Conservation (phyloP, 2,113 vertebrate species). For the Zeus faber region DNA sequence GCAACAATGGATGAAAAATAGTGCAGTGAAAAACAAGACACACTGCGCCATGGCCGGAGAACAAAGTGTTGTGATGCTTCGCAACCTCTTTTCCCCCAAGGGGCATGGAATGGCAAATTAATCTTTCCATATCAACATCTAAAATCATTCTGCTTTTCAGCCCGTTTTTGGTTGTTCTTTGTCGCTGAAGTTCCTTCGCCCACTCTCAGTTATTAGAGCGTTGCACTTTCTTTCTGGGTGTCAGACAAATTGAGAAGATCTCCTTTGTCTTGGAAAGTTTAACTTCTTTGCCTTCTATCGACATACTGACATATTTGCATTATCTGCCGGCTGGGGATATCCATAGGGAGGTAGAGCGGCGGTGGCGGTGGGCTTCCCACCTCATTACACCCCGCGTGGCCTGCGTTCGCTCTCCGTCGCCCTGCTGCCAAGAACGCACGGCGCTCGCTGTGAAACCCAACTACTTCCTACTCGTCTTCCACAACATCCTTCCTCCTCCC, state of each 20-base stretch:
- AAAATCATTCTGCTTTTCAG: neutral
- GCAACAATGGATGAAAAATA: slow-evolving; percentile 35
- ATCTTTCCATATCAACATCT: no score
- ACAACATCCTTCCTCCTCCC: no score
- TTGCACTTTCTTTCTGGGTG: slow-evolving; percentile 25
- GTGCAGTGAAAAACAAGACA: slow-evolving; percentile 30
- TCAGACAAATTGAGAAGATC: slow-evolving; percentile 21
- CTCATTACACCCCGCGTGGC: neutral
- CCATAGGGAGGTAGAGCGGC: neutral
- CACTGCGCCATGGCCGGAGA: slow-evolving; percentile 19
- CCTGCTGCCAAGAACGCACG: neutral
- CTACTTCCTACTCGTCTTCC: slow-evolving; percentile 2
- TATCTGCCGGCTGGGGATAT: neutral
- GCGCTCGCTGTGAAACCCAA: neutral
- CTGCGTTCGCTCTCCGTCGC: neutral
- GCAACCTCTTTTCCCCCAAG: no score
- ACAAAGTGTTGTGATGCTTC: neutral
- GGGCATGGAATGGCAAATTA: no score
- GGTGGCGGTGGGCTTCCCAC: neutral
- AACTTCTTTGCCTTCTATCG: slow-evolving; percentile 6
- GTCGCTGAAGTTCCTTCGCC: neutral
- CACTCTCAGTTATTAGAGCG: slow-evolving; percentile 21
- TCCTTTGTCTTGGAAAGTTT: slow-evolving; percentile 29
- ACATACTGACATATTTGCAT: neutral
- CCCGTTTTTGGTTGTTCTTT: neutral